Evolutionary conservation across 1,140 invertebrate genomes (phyloP), one percentile per base, ranked within the genome.

Genomic region (Bombus superbus): DNA sequence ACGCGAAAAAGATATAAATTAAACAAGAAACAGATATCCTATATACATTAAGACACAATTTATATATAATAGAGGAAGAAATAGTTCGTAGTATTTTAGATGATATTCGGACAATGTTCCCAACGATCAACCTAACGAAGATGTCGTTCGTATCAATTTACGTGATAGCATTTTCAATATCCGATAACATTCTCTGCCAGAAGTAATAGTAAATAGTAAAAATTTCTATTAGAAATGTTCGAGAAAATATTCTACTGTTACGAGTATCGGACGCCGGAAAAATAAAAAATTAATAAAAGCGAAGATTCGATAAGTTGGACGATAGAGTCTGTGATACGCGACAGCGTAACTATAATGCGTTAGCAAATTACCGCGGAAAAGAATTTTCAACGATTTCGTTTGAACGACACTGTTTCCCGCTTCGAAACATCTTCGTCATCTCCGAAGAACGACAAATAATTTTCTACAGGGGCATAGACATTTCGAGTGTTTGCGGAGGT

Each of bases 391-490:
- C 6, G 15, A 18, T 47, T 11, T 66, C 44, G 32, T n/a, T 9
- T n/a, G 32, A 8, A 25, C 66, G 79, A 83, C 85, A 82, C 40
- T 71, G 66, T 40, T 79, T 86, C 72, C 71, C 83, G 57, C 44
- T 28, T 77, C 88, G 83, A 81, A 72, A 28, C 38, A 71, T 68
- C 42, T 62, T 57, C 66, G 73, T 90, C 87, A 83, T 87, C 86
- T 74, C 85, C 84, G 85, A 91, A 78, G 91, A 91, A 89, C 90
- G 92, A 90, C 92, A 94, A 94, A 94, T 92, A 93, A 93, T 94
- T 92, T 94, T 83, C 85, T 91, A 94, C 92, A 93, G 90, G 88
- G 90, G 90, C 90, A 92, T 91, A 94, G 93, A 94, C 90, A 89
- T 90, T 81, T 93, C 88, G 89, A 94, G 94, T 93, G 92, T 94